Evolutionary conservation across 92 coral and sea anemone species (phyloP).

Genomic region (Porites cylindrica): DNA sequence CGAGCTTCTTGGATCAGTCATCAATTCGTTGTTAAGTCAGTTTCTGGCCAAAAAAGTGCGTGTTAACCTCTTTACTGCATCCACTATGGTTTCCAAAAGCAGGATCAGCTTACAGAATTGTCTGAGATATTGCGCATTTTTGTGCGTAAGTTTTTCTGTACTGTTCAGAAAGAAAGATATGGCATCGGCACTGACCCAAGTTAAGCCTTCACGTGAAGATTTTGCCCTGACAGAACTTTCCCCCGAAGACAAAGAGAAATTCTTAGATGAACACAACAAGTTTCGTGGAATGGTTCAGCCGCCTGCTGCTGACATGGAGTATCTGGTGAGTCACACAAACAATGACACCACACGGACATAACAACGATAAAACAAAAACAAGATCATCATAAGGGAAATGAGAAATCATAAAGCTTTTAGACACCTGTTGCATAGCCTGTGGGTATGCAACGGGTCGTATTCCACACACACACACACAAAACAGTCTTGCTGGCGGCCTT

Average conservation of each 20-base stretch:
- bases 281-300: constrained; percentile 66
- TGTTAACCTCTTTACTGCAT: background rate
- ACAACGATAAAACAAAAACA: background rate
- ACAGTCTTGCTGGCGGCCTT: too few relatives aligned
- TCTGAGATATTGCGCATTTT: background rate
- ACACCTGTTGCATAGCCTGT: too few relatives aligned
- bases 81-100: background rate
- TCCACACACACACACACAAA: too few relatives aligned
- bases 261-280: constrained; percentile 61
- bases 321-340: constrained; percentile 41
- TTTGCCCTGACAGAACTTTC: constrained; percentile 49
- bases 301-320: constrained; percentile 77
- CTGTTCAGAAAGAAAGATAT: background rate
- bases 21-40: too few relatives aligned
- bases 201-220: constrained; percentile 37
- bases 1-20: too few relatives aligned
- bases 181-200: background rate
- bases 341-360: background rate
- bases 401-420: too few relatives aligned
- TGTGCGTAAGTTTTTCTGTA: background rate
- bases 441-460: too few relatives aligned
- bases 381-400: too few relatives aligned
- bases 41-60: too few relatives aligned
- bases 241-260: constrained; percentile 56
- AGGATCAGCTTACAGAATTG: background rate